Conservation (phyloP, 2,888 invertebrate species). For the Spilosoma lubricipeda region DNA sequence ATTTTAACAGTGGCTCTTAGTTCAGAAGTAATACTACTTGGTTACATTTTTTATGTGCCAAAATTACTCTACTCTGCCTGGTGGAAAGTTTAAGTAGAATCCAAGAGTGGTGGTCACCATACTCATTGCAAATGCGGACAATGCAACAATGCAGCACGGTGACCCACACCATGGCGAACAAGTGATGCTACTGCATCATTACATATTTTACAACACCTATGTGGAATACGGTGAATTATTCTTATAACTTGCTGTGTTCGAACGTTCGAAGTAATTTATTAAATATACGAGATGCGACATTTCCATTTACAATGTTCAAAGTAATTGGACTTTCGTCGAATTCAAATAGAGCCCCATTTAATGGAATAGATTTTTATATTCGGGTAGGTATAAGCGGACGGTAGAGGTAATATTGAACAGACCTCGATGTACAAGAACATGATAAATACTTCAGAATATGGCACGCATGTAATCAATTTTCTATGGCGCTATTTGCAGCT, state of each 20-base stretch:
- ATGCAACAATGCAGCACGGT: too few species aligned
- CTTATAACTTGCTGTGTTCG: background rate
- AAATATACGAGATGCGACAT: background rate
- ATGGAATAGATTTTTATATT: background rate
- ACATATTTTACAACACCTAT: background rate
- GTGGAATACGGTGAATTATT: background rate
- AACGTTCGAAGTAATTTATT: too few species aligned
- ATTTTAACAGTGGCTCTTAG: too few species aligned
- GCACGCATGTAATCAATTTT: background rate
- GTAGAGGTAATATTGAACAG: background rate
- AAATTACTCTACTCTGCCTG: too few species aligned
- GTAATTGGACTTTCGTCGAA: background rate
- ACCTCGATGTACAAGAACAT: background rate
- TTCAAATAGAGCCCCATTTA: background rate
- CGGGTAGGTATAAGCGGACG: background rate
- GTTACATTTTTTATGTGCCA: too few species aligned
- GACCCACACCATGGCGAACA: too few species aligned
- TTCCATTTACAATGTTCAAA: background rate
- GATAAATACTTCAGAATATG: background rate
- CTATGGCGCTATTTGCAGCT: background rate
- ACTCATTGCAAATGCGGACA: too few species aligned
- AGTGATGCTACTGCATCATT: too few species aligned
- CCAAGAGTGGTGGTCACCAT: too few species aligned
- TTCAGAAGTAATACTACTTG: background rate
- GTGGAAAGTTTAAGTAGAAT: too few species aligned